Conservation (phyloP, 2,797 vertebrate genomes). For the Centroberyx gerrardi region DNA sequence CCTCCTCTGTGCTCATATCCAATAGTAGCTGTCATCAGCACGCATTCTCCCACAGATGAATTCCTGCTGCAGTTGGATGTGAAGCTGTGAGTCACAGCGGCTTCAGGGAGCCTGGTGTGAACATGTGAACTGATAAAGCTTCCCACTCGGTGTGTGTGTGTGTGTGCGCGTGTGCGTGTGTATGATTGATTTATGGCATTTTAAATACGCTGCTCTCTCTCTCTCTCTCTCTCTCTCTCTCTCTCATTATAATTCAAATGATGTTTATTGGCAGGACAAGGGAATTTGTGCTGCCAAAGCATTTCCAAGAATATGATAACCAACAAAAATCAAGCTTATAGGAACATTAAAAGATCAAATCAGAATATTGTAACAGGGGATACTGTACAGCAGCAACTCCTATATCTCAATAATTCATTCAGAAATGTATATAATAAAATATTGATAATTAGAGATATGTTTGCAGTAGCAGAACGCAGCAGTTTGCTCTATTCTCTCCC, state of each 20-base stretch:
- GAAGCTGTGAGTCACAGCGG: constrained; percentile 54
- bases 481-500: no score
- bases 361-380: no score
- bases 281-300: no score
- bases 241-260: neutral
- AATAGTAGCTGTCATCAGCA: neutral
- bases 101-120: constrained; percentile 1
- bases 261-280: no score
- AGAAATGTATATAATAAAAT: no score
- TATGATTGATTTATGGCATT: constrained; percentile 50
- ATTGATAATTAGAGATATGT: no score
- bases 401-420: no score
- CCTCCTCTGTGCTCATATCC: constrained; percentile 8
- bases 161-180: constrained; percentile 19
- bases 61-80: constrained; percentile 34
- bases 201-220: constrained; percentile 8
- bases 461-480: no score
- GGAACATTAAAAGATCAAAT: no score
- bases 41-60: constrained; percentile 45
- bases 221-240: neutral
- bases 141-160: constrained; percentile 38
- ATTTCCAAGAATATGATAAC: no score
- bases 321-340: no score
- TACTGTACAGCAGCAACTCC: no score
- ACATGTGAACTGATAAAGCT: constrained; percentile 38